Conservation (phyloP, 2,888 invertebrate genomes). For the Bombylius discolor region DNA sequence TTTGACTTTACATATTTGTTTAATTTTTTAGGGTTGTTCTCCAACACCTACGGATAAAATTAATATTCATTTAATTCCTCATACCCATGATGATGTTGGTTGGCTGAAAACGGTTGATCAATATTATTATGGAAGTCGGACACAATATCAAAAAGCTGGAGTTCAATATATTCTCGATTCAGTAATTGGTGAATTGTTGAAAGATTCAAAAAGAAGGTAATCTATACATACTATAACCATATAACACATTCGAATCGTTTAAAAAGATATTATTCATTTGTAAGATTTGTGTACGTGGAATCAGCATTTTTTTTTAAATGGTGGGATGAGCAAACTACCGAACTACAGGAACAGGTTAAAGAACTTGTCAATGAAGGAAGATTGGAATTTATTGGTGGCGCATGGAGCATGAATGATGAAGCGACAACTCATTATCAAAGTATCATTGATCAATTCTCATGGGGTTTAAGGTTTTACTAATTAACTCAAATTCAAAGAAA, state of each 20-base stretch:
- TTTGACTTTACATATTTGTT: too few species aligned
- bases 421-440: slow-evolving; percentile 56
- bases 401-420: slow-evolving; percentile 77
- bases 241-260: too few species aligned
- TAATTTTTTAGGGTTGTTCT: slow-evolving; percentile 46
- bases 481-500: too few species aligned
- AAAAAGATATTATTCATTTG: too few species aligned
- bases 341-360: slow-evolving; percentile 46
- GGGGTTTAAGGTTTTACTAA: slow-evolving; percentile 45
- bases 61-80: slow-evolving; percentile 74
- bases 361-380: slow-evolving; percentile 57
- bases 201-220: slow-evolving; percentile 55
- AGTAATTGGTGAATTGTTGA: slow-evolving; percentile 58
- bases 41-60: slow-evolving; percentile 44
- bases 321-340: slow-evolving; percentile 59
- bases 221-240: too few species aligned
- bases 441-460: slow-evolving; percentile 56
- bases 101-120: slow-evolving; percentile 92
- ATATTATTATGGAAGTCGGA: slow-evolving; percentile 74
- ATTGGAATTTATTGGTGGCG: slow-evolving; percentile 64
- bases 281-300: slow-evolving; percentile 79
- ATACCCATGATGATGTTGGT: slow-evolving; percentile 89
- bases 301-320: slow-evolving; percentile 76
- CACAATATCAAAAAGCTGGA: slow-evolving; percentile 57
- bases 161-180: slow-evolving; percentile 87